Evolutionary conservation across 2,113 vertebrate species (phyloP).

Genomic region (Oncorhynchus kisutch): DNA sequence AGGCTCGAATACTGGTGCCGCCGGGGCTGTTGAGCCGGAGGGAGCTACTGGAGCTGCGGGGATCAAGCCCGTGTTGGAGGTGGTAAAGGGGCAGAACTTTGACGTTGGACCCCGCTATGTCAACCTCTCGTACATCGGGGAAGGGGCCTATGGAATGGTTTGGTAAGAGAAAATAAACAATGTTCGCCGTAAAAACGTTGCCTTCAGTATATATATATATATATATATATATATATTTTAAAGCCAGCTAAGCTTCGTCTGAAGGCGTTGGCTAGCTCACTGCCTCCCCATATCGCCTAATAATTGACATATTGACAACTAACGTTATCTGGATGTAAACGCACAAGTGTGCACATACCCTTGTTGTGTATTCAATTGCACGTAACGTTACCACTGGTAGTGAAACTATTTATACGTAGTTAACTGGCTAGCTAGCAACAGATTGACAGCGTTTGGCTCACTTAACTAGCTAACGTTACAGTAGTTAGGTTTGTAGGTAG

Average conservation of each 20-base stretch:
- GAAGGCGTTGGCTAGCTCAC: background rate
- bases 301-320: background rate
- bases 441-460: no score
- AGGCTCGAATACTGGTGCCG: constrained; percentile 68
- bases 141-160: constrained; percentile 87
- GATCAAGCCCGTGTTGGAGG: constrained; percentile 70
- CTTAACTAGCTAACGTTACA: constrained; percentile 5
- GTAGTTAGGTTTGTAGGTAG: background rate
- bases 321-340: background rate
- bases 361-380: no score
- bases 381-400: no score
- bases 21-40: constrained; percentile 63
- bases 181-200: background rate
- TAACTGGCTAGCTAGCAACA: no score
- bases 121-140: constrained; percentile 85
- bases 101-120: constrained; percentile 88
- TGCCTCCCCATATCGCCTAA: background rate
- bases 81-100: constrained; percentile 84
- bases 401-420: no score
- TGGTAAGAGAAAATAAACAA: constrained; percentile 70
- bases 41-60: constrained; percentile 61
- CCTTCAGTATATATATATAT: background rate
- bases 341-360: background rate
- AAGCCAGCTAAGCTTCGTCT: background rate
- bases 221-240: no score